These are phyloP conservation scores for Caenorhabditis elegans DNA, from an alignment of 1,140 invertebrate species.

Conservation along the genomic window WBcel235 BX284603.4:12294501-12295000, in stretches of 20 bases:
- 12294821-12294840: conserved; percentile 29
- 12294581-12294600: conserved; percentile 8
- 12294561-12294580: no score
- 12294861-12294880: conserved; percentile 15
- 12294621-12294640: conserved; percentile 40
- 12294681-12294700: conserved; percentile 1
- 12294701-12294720: neutral
- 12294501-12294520: no score
- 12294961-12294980: neutral
- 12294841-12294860: conserved; percentile 15
- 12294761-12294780: neutral
- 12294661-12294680: neutral
- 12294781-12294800: no score
- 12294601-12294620: conserved; percentile 29
- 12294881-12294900: conserved; percentile 11
- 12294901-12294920: conserved; percentile 28
- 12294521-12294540: no score
- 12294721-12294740: neutral
- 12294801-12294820: no score
- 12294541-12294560: no score
- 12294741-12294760: conserved; percentile 4
- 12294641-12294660: conserved; percentile 12
- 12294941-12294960: neutral
- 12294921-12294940: neutral
- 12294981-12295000: neutral